A percentile compares a stretch with the other conserved stretches of the same genome.
These are phyloP conservation scores for Eumacrocentrus americanus DNA, from an alignment of 2,888 invertebrate species.

Conservation along the genomic window DNA sequence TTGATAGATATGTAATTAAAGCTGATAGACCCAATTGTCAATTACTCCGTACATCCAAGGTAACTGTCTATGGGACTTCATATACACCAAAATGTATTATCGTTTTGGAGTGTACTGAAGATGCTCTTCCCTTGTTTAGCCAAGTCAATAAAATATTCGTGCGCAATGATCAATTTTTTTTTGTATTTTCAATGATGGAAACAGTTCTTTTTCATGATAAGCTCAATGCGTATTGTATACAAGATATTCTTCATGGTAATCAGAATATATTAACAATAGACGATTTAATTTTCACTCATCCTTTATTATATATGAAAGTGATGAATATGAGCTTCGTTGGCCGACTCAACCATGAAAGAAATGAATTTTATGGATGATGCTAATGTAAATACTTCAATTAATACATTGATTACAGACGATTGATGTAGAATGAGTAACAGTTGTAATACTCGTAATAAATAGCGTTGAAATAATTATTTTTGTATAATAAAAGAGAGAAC, in stretches of 20 bases:
- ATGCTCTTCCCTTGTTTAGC: slow-evolving; percentile 30
- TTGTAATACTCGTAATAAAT: too few relatives aligned
- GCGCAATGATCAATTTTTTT: slow-evolving; percentile 14
- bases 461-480: too few relatives aligned
- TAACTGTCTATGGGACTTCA: slow-evolving; percentile 20
- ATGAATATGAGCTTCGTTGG: neutral
- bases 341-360: neutral
- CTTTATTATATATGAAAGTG: neutral
- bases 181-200: slow-evolving; percentile 16
- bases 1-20: slow-evolving; percentile 19
- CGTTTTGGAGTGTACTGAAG: slow-evolving; percentile 23
- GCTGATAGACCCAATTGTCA: slow-evolving; percentile 1
- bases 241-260: neutral
- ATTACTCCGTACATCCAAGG: slow-evolving; percentile 25
- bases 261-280: neutral
- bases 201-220: slow-evolving; percentile 24
- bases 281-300: neutral
- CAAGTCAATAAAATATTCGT: slow-evolving; percentile 29
- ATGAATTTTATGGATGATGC: neutral
- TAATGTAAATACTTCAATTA: neutral
- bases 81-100: slow-evolving; percentile 24
- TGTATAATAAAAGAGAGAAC: too few relatives aligned
- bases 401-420: too few relatives aligned
- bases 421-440: too few relatives aligned
- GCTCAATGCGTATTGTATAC: slow-evolving; percentile 30